Evolutionary conservation across 1,140 invertebrate genomes (phyloP).

Genomic region (Globodera rostochiensis): DNA sequence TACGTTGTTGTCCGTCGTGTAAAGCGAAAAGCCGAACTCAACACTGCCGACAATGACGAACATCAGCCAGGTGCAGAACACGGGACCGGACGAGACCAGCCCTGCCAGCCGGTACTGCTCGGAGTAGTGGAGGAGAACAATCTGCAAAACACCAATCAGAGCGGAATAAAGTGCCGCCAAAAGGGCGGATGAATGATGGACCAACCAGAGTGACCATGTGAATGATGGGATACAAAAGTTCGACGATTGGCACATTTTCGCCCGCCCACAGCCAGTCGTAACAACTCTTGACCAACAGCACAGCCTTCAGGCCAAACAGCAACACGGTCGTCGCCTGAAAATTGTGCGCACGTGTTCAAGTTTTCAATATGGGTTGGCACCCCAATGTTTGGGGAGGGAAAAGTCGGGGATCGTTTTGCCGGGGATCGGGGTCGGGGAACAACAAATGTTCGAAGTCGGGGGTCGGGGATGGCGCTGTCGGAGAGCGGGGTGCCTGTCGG

Average conservation of each 20-base stretch:
- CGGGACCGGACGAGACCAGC: conserved; percentile 37
- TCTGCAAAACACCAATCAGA: conserved; percentile 33
- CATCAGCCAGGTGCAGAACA: conserved; percentile 46
- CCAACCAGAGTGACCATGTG: conserved; percentile 45
- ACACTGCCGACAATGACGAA: conserved; percentile 45
- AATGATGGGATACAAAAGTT: conserved; percentile 46
- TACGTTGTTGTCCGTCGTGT: conserved; percentile 5
- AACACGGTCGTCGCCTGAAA: conserved; percentile 33
- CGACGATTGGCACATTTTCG: conserved; percentile 43
- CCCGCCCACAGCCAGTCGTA: conserved; percentile 33
- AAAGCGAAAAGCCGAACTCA: conserved; percentile 45
- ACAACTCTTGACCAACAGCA: conserved; percentile 33
- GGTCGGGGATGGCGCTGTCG: neutral
- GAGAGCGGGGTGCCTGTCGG: too few relatives aligned
- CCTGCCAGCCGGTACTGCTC: conserved; percentile 39
- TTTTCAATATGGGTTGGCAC: neutral
- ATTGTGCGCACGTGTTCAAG: neutral
- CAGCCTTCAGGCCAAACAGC: conserved; percentile 32
- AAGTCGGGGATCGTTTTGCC: too few relatives aligned
- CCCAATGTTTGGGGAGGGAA: too few relatives aligned
- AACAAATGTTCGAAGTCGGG: neutral
- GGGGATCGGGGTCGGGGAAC: too few relatives aligned
- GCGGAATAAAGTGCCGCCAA: neutral
- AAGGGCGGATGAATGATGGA: neutral
- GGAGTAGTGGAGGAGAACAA: conserved; percentile 22